These are phyloP conservation scores for Willisornis vidua DNA, from an alignment of 2,113 vertebrate genomes.

Conservation along the genomic window DNA sequence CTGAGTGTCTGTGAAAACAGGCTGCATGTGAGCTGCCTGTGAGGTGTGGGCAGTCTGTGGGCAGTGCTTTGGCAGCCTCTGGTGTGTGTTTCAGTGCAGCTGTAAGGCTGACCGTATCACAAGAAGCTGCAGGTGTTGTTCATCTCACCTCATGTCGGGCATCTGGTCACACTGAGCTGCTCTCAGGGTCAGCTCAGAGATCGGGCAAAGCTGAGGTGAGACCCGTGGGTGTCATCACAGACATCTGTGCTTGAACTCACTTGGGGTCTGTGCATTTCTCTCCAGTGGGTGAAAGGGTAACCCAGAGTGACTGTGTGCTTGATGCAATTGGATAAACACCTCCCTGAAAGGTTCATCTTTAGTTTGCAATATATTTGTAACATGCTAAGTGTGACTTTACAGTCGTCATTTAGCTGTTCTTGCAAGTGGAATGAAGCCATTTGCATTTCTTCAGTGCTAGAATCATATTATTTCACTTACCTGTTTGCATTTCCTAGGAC, in stretches of 20 bases:
- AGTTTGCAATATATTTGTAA: neutral
- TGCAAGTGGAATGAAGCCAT: accelerated
- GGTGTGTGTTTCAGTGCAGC: accelerated
- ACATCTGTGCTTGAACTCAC: neutral
- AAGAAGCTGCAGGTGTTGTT: neutral
- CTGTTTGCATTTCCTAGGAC: neutral
- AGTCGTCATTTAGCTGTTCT: neutral
- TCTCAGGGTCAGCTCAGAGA: neutral
- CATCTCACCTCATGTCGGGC: accelerated
- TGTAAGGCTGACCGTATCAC: neutral
- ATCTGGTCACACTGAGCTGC: neutral
- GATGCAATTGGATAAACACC: neutral
- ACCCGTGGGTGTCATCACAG: neutral
- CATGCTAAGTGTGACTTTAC: neutral
- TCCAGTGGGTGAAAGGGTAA: neutral
- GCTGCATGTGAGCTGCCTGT: neutral
- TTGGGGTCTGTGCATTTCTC: neutral
- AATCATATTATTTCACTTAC: neutral
- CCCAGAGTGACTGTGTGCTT: neutral
- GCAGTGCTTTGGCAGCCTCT: neutral
- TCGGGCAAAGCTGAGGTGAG: neutral
- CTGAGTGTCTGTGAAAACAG: neutral
- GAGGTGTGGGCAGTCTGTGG: neutral
- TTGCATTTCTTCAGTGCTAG: neutral
- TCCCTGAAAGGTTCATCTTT: neutral